Percentiles rank a stretch among this genome's conserved stretches.
Evolutionary conservation across 2,888 invertebrate species (phyloP).

Genomic region (Pachliopta kotzebuea): DNA sequence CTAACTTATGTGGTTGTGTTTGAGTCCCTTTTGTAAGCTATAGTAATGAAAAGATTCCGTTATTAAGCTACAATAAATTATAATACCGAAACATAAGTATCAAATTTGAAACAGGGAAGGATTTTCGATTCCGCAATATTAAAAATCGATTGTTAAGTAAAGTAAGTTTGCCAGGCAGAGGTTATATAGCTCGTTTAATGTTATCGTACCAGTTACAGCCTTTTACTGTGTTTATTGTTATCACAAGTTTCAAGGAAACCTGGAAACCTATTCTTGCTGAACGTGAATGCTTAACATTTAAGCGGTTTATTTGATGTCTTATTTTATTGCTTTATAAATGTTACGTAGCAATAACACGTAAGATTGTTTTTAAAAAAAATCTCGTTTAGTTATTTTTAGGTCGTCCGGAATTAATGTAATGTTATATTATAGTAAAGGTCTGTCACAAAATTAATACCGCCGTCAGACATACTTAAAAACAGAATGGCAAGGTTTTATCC

Average conservation of each 20-base stretch:
- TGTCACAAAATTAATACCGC: neutral
- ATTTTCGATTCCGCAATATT: slow-evolving; percentile 36
- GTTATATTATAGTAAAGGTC: neutral
- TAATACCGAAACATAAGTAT: slow-evolving; percentile 24
- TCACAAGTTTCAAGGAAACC: slow-evolving; percentile 14
- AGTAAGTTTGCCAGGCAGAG: slow-evolving; percentile 44
- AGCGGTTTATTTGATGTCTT: slow-evolving; percentile 25
- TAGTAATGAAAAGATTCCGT: slow-evolving; percentile 29
- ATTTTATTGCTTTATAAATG: neutral
- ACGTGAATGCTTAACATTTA: slow-evolving; percentile 7
- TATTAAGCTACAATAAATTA: slow-evolving; percentile 38
- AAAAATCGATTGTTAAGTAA: slow-evolving; percentile 44
- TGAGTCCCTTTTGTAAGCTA: neutral
- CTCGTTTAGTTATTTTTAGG: neutral
- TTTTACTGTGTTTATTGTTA: slow-evolving; percentile 40
- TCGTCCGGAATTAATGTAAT: neutral
- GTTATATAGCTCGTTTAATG: slow-evolving; percentile 39
- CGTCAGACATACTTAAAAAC: neutral
- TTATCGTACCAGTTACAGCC: slow-evolving; percentile 60
- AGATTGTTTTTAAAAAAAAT: neutral
- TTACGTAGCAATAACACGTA: neutral
- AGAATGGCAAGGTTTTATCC: slow-evolving; percentile 17
- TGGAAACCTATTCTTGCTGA: slow-evolving; percentile 8
- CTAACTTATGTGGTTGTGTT: no score
- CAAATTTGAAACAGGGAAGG: slow-evolving; percentile 34